phyloP scores from a whole-genome alignment of 2,797 vertebrate genomes.

The Halcyon chelicuti region DNA sequence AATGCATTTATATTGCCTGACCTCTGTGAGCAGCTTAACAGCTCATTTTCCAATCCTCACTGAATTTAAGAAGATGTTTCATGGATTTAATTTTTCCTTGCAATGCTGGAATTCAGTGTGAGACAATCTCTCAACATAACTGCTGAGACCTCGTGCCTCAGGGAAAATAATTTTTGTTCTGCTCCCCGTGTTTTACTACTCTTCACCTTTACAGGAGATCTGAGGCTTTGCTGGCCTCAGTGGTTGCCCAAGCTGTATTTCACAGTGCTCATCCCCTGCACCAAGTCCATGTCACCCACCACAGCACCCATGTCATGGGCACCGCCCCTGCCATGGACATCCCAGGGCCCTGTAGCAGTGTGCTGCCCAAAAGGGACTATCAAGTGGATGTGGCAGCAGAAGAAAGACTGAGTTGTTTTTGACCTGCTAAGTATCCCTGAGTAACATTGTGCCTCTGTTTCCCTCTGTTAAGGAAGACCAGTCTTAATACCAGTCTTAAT shows the following conservation, averaged over 20 bases:
- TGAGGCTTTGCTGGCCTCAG: fast-evolving
- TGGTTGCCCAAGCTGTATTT: neutral
- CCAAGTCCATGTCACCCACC: neutral
- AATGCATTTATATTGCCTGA: neutral
- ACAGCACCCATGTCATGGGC: neutral
- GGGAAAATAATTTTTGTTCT: neutral
- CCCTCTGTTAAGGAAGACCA: neutral
- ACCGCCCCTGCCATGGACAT: fast-evolving
- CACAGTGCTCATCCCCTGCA: neutral
- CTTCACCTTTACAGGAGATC: neutral
- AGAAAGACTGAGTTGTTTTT: neutral
- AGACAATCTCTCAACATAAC: neutral
- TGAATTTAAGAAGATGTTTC: neutral
- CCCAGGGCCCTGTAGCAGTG: too few relatives aligned
- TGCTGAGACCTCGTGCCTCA: neutral
- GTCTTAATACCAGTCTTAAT: neutral
- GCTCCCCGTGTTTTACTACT: neutral
- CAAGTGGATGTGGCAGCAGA: neutral
- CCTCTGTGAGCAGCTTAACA: neutral
- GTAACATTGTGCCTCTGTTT: neutral
- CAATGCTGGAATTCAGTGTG: neutral
- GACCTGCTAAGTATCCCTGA: neutral
- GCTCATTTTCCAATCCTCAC: neutral
- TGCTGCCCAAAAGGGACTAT: neutral
- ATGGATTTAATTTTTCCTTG: neutral